Base-by-base conservation (phyloP, 1,140 invertebrate species). In the Micrasema minimum region DNA sequence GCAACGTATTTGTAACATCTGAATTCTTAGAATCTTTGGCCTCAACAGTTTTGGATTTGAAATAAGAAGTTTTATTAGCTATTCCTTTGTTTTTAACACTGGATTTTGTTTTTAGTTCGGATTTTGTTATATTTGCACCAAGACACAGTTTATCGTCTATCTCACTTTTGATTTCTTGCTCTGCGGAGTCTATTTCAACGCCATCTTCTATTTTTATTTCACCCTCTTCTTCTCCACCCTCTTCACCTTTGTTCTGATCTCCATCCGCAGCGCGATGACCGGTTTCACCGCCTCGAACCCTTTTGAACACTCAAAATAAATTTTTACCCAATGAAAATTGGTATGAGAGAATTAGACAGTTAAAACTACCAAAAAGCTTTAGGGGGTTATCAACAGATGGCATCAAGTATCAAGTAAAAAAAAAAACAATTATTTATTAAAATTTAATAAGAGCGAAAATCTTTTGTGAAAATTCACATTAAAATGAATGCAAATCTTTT, bases 231-330 rank as follows among this genome's bases (percentile, higher is more conserved):
- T 26, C 35, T 38, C 53, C 18, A 20, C 38, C 46, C 38, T n/a
- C n/a, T n/a, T n/a, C n/a, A 4, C 31, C 12, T 67, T 67, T 7
- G 7, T 23, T 14, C 31, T 53, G 16, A 10, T 5, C 22, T n/a
- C n/a, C n/a, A n/a, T n/a, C n/a, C n/a, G n/a, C n/a, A 16, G 31
- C 23, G 23, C 10, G 12, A 11, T 12, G 20, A 31, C 14, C 41
- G 22, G 18, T 57, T 11, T 73, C 64, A 64, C 62, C 61, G 38
- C 37, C 69, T 18, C 20, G 66, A 45, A 35, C 70, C 73, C 73
- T 75, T 75, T 50, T 75, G 66, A 72, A 72, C 69, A 75, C 73
- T 75, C 73, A 66, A 75, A 66, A 75, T 31, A 69, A 66, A 69
- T 75, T 75, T 75, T 75, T n/a, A 75, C 43, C 69, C 62, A 70